phyloP scores from a whole-genome alignment of 2,888 invertebrate genomes.

The Drosophila vallismaia region DNA sequence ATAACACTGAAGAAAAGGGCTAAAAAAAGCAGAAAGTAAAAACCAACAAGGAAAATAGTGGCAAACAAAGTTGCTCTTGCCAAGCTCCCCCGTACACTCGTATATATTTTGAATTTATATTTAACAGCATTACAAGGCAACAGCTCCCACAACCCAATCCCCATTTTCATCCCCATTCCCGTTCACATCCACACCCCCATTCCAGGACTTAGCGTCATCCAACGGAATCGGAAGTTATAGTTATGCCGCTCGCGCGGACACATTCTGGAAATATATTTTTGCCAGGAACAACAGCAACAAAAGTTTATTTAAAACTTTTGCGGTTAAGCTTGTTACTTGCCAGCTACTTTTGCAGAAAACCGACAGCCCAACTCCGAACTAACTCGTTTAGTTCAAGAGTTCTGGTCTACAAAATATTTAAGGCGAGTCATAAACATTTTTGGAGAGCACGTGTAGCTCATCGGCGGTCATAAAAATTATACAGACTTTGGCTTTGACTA shows the following conservation, averaged over 20 bases:
- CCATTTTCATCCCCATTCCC: background rate
- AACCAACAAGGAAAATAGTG: slow-evolving; percentile 53
- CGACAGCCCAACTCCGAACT: slow-evolving; percentile 18
- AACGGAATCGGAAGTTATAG: slow-evolving; percentile 77
- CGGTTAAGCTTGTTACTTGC: slow-evolving; percentile 75
- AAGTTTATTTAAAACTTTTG: slow-evolving; percentile 77
- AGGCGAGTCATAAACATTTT: slow-evolving; percentile 54
- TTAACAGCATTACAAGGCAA: slow-evolving; percentile 66
- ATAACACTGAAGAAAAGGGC: slow-evolving; percentile 14
- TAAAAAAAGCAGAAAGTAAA: slow-evolving; percentile 31
- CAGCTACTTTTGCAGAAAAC: slow-evolving; percentile 64
- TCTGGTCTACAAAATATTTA: slow-evolving; percentile 60
- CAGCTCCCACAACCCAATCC: slow-evolving; percentile 16
- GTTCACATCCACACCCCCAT: slow-evolving; percentile 1
- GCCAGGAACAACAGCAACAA: slow-evolving; percentile 55
- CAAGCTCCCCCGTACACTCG: slow-evolving; percentile 37
- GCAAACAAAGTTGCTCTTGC: slow-evolving; percentile 40
- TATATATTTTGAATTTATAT: slow-evolving; percentile 68
- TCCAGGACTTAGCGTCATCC: background rate
- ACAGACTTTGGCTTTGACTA: slow-evolving; percentile 47
- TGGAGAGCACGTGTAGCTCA: slow-evolving; percentile 55
- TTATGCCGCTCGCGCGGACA: slow-evolving; percentile 70
- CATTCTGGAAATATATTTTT: slow-evolving; percentile 60
- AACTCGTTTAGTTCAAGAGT: slow-evolving; percentile 51
- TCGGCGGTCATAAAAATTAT: slow-evolving; percentile 68